phyloP scores from a whole-genome alignment of 2,797 vertebrate species.

The Gallinago stenura region DNA sequence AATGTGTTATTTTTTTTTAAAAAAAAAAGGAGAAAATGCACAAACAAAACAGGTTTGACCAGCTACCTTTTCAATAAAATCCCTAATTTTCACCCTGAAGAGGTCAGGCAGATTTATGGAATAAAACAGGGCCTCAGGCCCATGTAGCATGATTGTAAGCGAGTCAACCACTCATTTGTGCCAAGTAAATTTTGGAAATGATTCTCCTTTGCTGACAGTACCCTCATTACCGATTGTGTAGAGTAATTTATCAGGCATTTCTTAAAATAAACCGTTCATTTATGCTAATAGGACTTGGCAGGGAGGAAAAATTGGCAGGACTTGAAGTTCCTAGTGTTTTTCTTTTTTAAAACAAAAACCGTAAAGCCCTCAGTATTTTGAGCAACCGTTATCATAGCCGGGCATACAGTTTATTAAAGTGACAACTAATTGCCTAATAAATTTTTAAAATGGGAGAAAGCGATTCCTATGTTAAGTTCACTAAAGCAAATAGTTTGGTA shows the following conservation, averaged over 20 bases:
- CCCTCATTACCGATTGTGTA: slow-evolving; percentile 88
- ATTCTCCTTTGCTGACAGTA: slow-evolving; percentile 85
- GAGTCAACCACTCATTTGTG: slow-evolving; percentile 76
- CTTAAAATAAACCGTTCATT: slow-evolving; percentile 90
- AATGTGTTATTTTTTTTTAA: neutral
- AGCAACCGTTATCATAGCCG: slow-evolving; percentile 67
- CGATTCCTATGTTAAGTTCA: slow-evolving; percentile 65
- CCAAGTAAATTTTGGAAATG: slow-evolving; percentile 84
- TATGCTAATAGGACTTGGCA: slow-evolving; percentile 88
- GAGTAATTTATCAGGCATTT: slow-evolving; percentile 89
- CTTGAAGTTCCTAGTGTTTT: slow-evolving; percentile 82
- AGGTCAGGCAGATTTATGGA: slow-evolving; percentile 72
- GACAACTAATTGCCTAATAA: slow-evolving; percentile 72
- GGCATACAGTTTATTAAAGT: slow-evolving; percentile 72
- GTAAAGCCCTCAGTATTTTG: slow-evolving; percentile 76
- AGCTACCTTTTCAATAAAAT: slow-evolving; percentile 20
- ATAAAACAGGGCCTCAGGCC: slow-evolving; percentile 49
- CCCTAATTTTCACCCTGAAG: slow-evolving; percentile 4
- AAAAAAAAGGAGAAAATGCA: neutral
- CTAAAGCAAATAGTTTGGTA: slow-evolving; percentile 68
- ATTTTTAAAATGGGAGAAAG: slow-evolving; percentile 76
- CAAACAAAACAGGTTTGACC: neutral
- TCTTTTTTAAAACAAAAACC: slow-evolving; percentile 78
- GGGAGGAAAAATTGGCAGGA: slow-evolving; percentile 84
- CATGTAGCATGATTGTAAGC: slow-evolving; percentile 74